Evolutionary conservation across 2,113 vertebrate genomes (phyloP), one percentile per base, ranked within the genome.

Genomic region (Turdus rufiventris): DNA sequence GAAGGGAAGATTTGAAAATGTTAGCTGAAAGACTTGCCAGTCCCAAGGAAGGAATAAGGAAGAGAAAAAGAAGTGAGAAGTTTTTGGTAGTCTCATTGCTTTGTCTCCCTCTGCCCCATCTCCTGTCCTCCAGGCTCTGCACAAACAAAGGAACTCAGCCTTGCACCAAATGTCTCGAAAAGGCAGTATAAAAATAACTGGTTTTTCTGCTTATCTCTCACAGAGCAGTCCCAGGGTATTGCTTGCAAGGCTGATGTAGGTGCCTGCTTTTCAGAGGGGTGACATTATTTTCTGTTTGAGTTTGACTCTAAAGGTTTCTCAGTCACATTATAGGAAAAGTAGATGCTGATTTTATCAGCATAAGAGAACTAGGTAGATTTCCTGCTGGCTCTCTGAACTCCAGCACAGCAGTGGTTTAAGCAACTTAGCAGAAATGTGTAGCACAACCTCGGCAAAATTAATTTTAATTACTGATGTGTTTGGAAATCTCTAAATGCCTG

Each of bases 121-220:
- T 81, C 57, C 53, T 5, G 3, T 86, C 50, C 89, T 90, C 38
- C 84, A 47, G 66, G 87, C 75, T 95, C 57, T 70, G 63, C 73
- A 75, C 75, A 93, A 91, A 95, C 65, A 92, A 86, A 96, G 94
- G 92, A 85, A 91, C 91, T 60, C 72, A 78, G 66, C 76, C 88
- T 68, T 71, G 71, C 36, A 92, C 77, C 62, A 54, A 89, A 65
- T 71, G 75, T 71, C 83, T 85, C 14, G 2, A 20, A 92, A 93
- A 91, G 61, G 66, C 89, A 70, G 19, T 42, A 11, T 67, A 93
- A 93, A 91, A 94, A 94, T 91, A 95, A 89, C 91, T 73, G 40
- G 4, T 26, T 93, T 96, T 90, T 72, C 88, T 5, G 29, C 89
- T 95, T 93, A 71, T 82, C 86, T 88, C 74, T 91, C 70, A 9